Evolutionary conservation across 2,797 vertebrate genomes (phyloP), one percentile per base, ranked within the genome.

Genomic region (Xiphorhynchus erythropygius): DNA sequence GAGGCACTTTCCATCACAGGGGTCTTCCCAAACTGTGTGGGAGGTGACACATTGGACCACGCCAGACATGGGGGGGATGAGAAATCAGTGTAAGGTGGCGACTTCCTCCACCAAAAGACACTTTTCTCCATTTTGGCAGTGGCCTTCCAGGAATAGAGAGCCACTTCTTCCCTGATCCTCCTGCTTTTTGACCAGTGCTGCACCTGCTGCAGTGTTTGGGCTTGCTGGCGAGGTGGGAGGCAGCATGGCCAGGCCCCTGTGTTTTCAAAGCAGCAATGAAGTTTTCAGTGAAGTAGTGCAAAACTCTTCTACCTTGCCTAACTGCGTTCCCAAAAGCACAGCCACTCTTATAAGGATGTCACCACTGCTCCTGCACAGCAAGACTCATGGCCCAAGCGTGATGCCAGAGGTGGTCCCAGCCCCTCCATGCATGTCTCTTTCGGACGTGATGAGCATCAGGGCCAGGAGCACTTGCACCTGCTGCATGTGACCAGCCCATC

Each of bases 21-120:
- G 3, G 10, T 44, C 57, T 18, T 60, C 24, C 41, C 46, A 33
- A 27, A 21, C 41, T 13, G 0, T 0, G 7, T 0, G 0, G 35
- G 32, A 81, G 13, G 53, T 27, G 65, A 63, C 18, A 9, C 0
- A 2, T 25, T 10, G 14, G 23, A 59, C 21, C 2, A 1, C 0
- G 0, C 24, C 5, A 2, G 22, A 49, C 39, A 42, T n/a, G 11
- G 5, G 78, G 12, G 0, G 1, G 37, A 55, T 0, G 0, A 68
- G 44, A 84, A 63, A 59, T 24, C 62, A 49, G 42, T 24, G n/a
- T 33, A 78, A 81, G 22, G 74, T 8, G 15, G 46, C 0, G 5
- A 52, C n/a, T 56, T 60, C 41, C 57, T 78, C 70, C 5, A 28
- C 22, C 37, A 30, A 63, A 82, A 65, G n/a, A 37, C 0, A 4